Evolutionary conservation across 37 sponge, comb jelly and placozoan species (phyloP).

Genomic region (Theonella swinhoei): DNA sequence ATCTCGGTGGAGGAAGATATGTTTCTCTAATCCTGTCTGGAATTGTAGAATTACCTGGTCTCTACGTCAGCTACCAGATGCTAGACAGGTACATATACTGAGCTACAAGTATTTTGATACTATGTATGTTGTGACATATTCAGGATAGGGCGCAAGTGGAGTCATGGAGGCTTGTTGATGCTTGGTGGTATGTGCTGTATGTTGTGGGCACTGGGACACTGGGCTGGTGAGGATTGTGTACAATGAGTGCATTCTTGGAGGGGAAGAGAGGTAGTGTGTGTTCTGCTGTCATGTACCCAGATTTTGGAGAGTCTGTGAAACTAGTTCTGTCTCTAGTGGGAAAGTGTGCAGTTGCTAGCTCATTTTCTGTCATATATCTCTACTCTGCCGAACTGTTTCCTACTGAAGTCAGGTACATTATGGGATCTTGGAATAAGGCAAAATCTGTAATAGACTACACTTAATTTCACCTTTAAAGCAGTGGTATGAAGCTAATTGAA

Average conservation of each 20-base stretch:
- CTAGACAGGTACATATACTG: conserved; percentile 19
- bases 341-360: conserved; percentile 36
- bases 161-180: neutral
- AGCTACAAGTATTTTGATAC: neutral
- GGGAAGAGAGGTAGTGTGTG: too few relatives aligned
- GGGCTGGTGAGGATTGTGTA: neutral
- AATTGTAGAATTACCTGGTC: conserved; percentile 39
- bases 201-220: neutral
- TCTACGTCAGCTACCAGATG: neutral
- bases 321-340: conserved; percentile 19
- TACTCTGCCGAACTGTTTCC: conserved; percentile 61
- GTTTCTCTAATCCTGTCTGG: conserved; percentile 31
- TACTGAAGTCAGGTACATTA: conserved; percentile 56
- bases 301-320: neutral
- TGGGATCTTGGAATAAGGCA: too few relatives aligned
- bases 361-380: conserved; percentile 47
- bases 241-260: too few relatives aligned
- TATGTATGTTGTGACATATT: neutral
- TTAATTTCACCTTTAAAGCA: too few relatives aligned
- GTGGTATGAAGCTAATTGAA: too few relatives aligned
- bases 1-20: conserved; percentile 42
- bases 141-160: conserved; percentile 36
- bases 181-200: neutral
- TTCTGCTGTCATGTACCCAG: too few relatives aligned
- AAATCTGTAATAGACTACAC: too few relatives aligned